Conservation (phyloP, 2,113 vertebrate genomes). For the Tetrao urogallus region DNA sequence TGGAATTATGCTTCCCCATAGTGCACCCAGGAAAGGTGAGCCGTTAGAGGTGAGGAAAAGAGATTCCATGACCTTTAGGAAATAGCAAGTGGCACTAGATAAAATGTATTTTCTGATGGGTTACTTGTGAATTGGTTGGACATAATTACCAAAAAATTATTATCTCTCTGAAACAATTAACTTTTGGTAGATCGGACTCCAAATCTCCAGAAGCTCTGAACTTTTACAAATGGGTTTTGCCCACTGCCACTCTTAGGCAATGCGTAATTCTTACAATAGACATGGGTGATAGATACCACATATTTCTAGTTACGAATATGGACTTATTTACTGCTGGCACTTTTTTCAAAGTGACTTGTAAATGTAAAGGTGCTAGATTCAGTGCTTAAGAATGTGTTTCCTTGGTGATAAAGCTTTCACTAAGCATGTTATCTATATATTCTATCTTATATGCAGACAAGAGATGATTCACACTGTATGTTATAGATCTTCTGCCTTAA, state of each 20-base stretch:
- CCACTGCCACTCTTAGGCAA: background rate
- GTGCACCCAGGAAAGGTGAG: conserved; percentile 76
- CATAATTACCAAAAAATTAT: conserved; percentile 74
- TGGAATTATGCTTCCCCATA: conserved; percentile 79
- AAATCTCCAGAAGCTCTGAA: conserved; percentile 28
- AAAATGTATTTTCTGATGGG: conserved; percentile 53
- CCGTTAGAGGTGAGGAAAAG: conserved; percentile 76
- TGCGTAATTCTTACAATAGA: conserved; percentile 41
- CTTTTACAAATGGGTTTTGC: conserved; percentile 33
- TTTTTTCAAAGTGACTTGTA: conserved; percentile 64
- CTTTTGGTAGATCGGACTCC: background rate
- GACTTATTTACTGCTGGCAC: conserved; percentile 74
- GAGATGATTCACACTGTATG: conserved; percentile 14
- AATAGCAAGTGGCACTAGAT: conserved; percentile 73
- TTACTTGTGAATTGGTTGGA: conserved; percentile 69
- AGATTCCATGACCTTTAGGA: conserved; percentile 80
- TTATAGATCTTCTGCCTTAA: conserved; percentile 31
- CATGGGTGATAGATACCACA: background rate
- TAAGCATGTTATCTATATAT: conserved; percentile 72
- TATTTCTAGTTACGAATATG: conserved; percentile 49
- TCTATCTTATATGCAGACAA: conserved; percentile 51
- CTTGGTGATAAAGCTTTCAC: conserved; percentile 80
- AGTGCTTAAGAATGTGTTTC: conserved; percentile 77
- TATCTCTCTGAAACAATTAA: conserved; percentile 75
- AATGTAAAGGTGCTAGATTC: conserved; percentile 60